Evolutionary conservation across 2,113 vertebrate genomes (phyloP).

Genomic region (Carollia perspicillata): DNA sequence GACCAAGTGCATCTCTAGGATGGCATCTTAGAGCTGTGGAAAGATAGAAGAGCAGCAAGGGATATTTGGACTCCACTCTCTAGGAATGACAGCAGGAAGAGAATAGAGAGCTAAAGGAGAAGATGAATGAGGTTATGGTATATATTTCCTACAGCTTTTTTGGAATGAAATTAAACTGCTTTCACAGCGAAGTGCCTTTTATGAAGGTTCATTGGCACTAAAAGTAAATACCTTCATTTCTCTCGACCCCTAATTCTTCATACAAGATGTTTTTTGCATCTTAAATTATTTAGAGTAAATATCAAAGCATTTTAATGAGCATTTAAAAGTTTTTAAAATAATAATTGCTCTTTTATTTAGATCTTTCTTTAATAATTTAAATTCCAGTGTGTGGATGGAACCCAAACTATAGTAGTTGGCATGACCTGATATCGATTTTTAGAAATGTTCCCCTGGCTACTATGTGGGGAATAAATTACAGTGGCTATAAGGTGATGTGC

Average conservation of each 20-base stretch:
- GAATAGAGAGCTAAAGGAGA: background rate
- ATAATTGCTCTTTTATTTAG: background rate
- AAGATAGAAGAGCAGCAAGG: background rate
- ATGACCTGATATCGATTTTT: background rate
- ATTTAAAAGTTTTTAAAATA: background rate
- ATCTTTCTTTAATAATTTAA: background rate
- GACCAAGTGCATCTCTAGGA: background rate
- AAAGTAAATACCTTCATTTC: background rate
- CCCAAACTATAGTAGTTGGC: background rate
- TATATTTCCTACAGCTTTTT: background rate
- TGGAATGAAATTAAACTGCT: background rate
- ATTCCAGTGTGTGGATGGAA: background rate
- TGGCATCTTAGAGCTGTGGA: background rate
- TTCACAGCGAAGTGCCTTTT: background rate
- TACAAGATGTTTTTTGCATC: background rate
- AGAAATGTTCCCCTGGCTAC: background rate
- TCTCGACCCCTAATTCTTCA: background rate
- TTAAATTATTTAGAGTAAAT: conserved; percentile 2
- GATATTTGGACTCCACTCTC: background rate
- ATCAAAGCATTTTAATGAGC: background rate
- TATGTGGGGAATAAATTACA: background rate
- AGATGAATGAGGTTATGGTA: background rate
- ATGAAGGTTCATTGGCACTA: background rate
- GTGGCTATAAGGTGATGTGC: background rate
- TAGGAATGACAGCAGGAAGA: background rate